Conservation (phyloP, 2,888 invertebrate species). For the Ophonus ardosiacus region DNA sequence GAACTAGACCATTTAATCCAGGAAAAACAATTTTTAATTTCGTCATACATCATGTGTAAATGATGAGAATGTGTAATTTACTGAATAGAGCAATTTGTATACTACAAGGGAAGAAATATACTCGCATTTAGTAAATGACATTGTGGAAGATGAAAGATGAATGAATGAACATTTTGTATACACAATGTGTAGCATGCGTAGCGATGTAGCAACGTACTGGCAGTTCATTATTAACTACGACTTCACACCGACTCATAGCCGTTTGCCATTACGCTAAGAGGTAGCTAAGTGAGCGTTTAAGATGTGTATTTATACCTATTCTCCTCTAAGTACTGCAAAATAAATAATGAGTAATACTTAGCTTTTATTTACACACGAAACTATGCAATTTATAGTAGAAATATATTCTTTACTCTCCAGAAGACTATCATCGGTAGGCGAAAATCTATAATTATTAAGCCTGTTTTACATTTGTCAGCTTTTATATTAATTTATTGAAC, state of each 20-base stretch:
- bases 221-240: slow-evolving; percentile 17
- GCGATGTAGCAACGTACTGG: background rate
- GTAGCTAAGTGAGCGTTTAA: slow-evolving; percentile 9
- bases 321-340: background rate
- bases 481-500: no score
- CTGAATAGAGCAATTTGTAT: no score
- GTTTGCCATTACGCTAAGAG: slow-evolving; percentile 6
- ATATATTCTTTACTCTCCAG: background rate
- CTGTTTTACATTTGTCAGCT: no score
- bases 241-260: background rate
- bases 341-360: background rate
- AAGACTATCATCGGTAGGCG: background rate
- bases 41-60: background rate
- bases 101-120: background rate
- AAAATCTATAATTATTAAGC: no score
- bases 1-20: background rate
- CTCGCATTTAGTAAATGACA: background rate
- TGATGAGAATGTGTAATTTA: background rate
- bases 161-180: background rate
- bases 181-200: background rate
- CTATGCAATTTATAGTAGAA: background rate
- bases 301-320: background rate
- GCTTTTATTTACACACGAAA: background rate
- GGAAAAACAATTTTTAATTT: background rate
- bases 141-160: background rate